These are phyloP conservation scores for Myotis davidii DNA, from an alignment of 2,113 vertebrate genomes.

Conservation along the genomic window DNA sequence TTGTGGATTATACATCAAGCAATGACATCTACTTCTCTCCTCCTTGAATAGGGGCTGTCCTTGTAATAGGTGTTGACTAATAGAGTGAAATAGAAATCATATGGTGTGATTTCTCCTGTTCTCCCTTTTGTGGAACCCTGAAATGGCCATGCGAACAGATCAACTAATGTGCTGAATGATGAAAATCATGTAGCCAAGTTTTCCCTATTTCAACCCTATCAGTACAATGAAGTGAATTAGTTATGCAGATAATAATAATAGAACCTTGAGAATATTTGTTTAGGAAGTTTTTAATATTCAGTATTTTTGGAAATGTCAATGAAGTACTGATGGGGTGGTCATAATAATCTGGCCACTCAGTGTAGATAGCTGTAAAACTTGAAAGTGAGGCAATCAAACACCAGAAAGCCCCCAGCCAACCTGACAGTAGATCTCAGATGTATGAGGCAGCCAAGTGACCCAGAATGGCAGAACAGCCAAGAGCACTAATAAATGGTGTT, in stretches of 20 bases:
- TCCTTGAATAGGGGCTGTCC: not conserved
- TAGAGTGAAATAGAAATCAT: not conserved
- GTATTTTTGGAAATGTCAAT: too few relatives aligned
- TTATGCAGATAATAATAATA: too few relatives aligned
- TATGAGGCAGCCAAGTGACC: not conserved
- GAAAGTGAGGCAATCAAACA: not conserved
- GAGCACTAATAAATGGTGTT: not conserved
- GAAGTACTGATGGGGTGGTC: too few relatives aligned
- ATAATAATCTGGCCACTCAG: too few relatives aligned
- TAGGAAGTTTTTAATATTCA: too few relatives aligned
- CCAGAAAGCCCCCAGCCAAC: not conserved
- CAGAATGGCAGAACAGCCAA: not conserved
- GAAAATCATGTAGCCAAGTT: not conserved
- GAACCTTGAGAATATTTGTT: too few relatives aligned
- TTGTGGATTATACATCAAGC: not conserved
- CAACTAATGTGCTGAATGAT: not conserved
- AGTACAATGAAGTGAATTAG: too few relatives aligned
- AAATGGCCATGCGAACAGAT: not conserved
- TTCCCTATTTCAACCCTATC: not conserved
- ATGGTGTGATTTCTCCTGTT: not conserved
- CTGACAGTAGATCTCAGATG: not conserved
- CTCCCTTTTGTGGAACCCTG: not conserved
- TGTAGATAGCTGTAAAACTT: not conserved
- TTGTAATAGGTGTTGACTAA: not conserved
- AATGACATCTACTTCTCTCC: not conserved